Evolutionary conservation across 2,113 vertebrate species (phyloP).

Genomic region (Narcine bancroftii): DNA sequence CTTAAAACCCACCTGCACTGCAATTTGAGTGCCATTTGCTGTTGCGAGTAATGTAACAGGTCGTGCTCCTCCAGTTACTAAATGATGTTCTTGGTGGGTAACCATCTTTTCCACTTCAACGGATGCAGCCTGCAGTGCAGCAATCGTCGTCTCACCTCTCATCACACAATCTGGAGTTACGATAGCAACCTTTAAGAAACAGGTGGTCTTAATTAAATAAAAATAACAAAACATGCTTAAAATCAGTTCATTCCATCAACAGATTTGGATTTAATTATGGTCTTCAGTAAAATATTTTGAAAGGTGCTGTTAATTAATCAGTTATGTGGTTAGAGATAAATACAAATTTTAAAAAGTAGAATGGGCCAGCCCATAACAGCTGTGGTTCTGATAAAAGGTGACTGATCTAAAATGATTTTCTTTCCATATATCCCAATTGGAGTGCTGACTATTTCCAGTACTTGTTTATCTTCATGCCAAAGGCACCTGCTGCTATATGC

Average conservation of each 20-base stretch:
- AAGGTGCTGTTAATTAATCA: background rate
- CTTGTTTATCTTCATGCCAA: background rate
- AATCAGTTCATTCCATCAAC: background rate
- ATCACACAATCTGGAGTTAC: slow-evolving; percentile 76
- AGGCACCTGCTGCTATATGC: background rate
- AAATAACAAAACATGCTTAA: background rate
- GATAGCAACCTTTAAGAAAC: slow-evolving; percentile 77
- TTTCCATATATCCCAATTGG: too few species aligned
- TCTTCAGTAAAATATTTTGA: background rate
- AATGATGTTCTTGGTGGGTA: slow-evolving; percentile 74
- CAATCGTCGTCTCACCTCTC: slow-evolving; percentile 46
- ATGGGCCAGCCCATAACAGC: background rate
- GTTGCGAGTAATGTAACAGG: slow-evolving; percentile 91
- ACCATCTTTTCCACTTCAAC: slow-evolving; percentile 56
- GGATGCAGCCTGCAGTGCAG: slow-evolving; percentile 81
- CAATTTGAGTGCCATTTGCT: slow-evolving; percentile 96
- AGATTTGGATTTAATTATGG: background rate
- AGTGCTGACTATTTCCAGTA: too few species aligned
- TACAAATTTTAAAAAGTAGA: background rate
- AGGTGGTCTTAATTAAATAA: background rate
- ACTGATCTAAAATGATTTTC: too few species aligned
- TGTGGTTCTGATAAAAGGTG: background rate
- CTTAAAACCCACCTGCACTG: slow-evolving; percentile 76
- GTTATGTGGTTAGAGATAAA: background rate
- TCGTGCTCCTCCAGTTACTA: slow-evolving; percentile 69